Conservation (phyloP, 2,113 vertebrate genomes). For the Ceyx margarethae region DNA sequence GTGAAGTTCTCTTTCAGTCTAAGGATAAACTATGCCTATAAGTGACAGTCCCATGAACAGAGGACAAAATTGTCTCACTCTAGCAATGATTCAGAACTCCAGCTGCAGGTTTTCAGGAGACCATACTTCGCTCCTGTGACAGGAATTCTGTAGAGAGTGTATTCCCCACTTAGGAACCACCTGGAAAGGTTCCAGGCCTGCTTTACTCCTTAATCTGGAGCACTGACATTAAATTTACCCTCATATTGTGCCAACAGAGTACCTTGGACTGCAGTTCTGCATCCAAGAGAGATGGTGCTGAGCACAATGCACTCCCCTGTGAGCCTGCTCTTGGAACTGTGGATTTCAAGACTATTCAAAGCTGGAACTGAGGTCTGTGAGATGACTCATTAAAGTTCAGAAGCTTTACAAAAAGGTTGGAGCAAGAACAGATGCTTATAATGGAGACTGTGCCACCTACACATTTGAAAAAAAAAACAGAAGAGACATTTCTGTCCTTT, state of each 20-base stretch:
- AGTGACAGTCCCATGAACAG: not conserved
- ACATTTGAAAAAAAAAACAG: not conserved
- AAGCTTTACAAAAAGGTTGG: not conserved
- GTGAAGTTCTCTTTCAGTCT: not conserved
- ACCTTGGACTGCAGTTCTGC: not conserved
- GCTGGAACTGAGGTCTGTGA: not conserved
- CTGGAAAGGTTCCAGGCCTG: not conserved
- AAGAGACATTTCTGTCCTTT: not conserved
- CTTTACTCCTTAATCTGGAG: not conserved
- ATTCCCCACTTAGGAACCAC: not conserved
- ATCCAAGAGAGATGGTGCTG: not conserved
- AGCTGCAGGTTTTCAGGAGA: not conserved
- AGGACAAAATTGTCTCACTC: not conserved
- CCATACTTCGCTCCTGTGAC: not conserved
- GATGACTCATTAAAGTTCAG: not conserved
- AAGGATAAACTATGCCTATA: not conserved
- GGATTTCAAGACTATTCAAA: not conserved
- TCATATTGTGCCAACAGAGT: not conserved
- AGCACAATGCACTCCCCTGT: not conserved
- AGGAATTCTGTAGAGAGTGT: not conserved
- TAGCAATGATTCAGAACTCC: not conserved
- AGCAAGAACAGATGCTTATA: not conserved
- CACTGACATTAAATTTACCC: not conserved
- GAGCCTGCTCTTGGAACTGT: not conserved
- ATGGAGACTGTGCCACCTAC: not conserved